Evolutionary conservation across 2,888 invertebrate genomes (phyloP).

Genomic region (Lasiommata megera): DNA sequence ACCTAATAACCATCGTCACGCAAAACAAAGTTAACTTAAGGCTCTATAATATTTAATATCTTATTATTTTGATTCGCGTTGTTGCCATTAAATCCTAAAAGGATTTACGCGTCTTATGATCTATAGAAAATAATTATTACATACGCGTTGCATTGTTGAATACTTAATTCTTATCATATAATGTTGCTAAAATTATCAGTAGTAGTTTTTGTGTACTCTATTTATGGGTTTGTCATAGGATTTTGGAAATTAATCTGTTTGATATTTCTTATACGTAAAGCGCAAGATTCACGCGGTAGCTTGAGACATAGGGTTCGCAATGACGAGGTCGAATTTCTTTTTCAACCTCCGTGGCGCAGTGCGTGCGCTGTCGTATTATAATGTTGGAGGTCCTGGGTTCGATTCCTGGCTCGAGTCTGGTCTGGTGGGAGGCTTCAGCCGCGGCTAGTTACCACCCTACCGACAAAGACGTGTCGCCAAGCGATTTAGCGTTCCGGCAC

Average conservation of each 20-base stretch:
- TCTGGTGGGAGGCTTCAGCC: too few relatives aligned
- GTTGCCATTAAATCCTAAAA: not conserved
- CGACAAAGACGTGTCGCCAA: too few relatives aligned
- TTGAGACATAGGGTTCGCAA: not conserved
- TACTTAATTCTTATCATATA: constrained; percentile 3
- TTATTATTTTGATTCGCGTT: not conserved
- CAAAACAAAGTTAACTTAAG: not conserved
- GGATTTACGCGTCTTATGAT: constrained; percentile 5
- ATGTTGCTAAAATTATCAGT: constrained; percentile 1
- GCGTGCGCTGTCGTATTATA: too few relatives aligned
- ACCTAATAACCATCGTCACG: not conserved
- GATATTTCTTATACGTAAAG: not conserved
- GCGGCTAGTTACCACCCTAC: too few relatives aligned
- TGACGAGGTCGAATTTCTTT: not conserved
- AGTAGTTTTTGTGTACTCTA: constrained; percentile 3
- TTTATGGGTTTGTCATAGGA: not conserved
- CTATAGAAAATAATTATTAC: not conserved
- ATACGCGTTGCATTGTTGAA: not conserved
- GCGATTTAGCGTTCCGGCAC: too few relatives aligned
- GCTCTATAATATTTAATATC: not conserved
- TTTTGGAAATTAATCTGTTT: not conserved
- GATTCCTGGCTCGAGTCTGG: too few relatives aligned
- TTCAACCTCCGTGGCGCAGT: too few relatives aligned
- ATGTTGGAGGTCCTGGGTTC: too few relatives aligned
- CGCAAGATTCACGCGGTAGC: not conserved